Evolutionary conservation across 92 coral and sea anemone genomes (phyloP).

Genomic region (Palythoa heliodiscus): DNA sequence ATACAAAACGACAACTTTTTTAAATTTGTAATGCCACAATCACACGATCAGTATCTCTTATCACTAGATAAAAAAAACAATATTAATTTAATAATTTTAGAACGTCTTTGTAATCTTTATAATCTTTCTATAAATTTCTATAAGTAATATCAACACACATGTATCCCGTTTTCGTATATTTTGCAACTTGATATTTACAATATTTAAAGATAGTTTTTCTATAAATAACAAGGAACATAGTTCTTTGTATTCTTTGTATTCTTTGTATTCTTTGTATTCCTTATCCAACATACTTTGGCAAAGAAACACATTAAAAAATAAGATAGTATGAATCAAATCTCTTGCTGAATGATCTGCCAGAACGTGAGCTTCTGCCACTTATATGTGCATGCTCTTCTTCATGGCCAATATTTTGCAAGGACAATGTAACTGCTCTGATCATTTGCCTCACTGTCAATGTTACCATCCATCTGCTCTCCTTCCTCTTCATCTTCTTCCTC

Average conservation of each 20-base stretch:
- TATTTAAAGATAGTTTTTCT: too few species aligned
- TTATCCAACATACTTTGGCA: not conserved
- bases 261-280: not conserved
- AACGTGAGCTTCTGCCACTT: too few species aligned
- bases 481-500: not conserved
- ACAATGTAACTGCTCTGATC: not conserved
- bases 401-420: constrained; percentile 3
- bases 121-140: too few species aligned
- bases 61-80: too few species aligned
- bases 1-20: not conserved
- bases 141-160: not conserved
- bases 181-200: too few species aligned
- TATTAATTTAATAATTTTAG: not conserved
- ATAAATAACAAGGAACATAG: not conserved
- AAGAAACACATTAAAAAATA: not conserved
- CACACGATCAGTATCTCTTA: too few species aligned
- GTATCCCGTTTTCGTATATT: not conserved
- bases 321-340: not conserved
- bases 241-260: too few species aligned
- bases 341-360: too few species aligned
- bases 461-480: too few species aligned
- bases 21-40: too few species aligned
- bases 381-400: not conserved
- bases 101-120: not conserved
- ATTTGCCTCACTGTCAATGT: not conserved